Conservation (phyloP, 2,113 vertebrate species). For the Gulo gulo region DNA sequence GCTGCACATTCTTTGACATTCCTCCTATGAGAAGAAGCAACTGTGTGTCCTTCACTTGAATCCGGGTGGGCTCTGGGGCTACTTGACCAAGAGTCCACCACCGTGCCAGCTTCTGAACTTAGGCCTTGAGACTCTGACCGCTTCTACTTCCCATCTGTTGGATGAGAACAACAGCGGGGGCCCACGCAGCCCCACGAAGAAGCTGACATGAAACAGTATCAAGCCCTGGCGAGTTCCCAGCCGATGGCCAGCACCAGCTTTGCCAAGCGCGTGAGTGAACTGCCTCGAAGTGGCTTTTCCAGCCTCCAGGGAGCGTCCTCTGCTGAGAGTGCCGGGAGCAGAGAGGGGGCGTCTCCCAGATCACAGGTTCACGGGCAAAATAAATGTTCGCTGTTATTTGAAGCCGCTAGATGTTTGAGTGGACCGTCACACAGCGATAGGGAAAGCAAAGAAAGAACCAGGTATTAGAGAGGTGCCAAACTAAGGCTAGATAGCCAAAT, state of each 20-base stretch:
- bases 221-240: neutral
- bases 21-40: neutral
- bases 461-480: neutral
- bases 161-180: neutral
- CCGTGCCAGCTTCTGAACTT: neutral
- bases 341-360: neutral
- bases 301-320: neutral
- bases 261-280: neutral
- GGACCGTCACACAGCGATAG: neutral
- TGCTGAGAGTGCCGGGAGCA: neutral
- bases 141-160: neutral
- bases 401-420: neutral
- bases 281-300: neutral
- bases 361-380: neutral
- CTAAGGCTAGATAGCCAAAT: neutral
- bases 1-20: neutral
- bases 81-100: neutral
- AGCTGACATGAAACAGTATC: neutral
- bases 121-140: neutral
- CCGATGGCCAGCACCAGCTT: neutral
- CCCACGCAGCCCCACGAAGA: neutral
- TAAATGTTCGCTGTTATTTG: neutral
- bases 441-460: neutral
- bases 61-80: neutral
- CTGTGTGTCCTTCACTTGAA: neutral